Base-by-base conservation (phyloP, 2,888 invertebrate species). In the Conomelus anceps region DNA sequence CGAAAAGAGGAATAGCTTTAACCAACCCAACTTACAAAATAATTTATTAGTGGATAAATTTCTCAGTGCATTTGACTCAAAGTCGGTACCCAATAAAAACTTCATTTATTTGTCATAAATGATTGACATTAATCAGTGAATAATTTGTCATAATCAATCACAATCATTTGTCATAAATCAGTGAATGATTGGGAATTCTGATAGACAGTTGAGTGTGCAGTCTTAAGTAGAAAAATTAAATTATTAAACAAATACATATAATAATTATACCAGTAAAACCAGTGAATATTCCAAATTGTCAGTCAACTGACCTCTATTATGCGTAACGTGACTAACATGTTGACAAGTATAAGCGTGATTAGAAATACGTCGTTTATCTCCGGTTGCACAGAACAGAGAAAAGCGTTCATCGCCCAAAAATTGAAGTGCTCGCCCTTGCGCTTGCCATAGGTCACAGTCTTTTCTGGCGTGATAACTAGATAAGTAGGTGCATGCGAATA, bases 321-420 rank as follows among this genome's bases (percentile, higher is more conserved):
- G 90, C 94, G 93, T 90, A 94, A 92, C 87, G 93, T 92, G 20
- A 93, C 93, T 29, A 93, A 91, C 90, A 93, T 91, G 92, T 94
- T 94, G 88, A 93, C 93, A 17, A 94, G 89, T 22, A 93, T 91
- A 63, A 94, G 92, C 91, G 93, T 94, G 87, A 93, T 91, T 13
- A 94, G 92, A 91, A 94, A 94, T 20, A 94, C 92, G 92, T 94
- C 94, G 92, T 94, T 94, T 90, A 93, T 92, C 92, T 94, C 94
- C 1, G 94, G 94, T 90, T 94, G 93, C 3, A 94, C 91, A 41
- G 93, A 92, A 90, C 93, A 92, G 23, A 94, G 92, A 91, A 93
- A 94, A 23, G 92, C 91, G 91, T 94, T 93, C 93, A 94, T 93
- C 3, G 93, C 92, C 87, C 91, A 91, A 91, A 93, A 94, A 89